Percentiles rank a stretch among this genome's conserved stretches.
phyloP scores from a whole-genome alignment of 2,113 vertebrate species.

The Apodemus sylvaticus region DNA sequence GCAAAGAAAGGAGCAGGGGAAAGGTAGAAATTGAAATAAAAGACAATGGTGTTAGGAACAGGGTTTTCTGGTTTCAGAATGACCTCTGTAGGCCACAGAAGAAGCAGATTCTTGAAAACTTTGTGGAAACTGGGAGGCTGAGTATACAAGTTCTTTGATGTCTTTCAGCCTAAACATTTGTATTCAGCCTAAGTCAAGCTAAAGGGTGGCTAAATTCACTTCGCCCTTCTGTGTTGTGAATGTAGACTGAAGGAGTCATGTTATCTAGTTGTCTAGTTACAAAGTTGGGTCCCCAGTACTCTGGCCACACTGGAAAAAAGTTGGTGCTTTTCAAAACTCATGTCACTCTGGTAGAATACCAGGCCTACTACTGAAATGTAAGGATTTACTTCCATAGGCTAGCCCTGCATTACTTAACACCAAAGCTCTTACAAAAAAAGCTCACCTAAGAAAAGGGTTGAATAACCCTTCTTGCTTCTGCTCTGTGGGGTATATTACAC shows the following conservation, averaged over 20 bases:
- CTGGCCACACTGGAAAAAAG: background rate
- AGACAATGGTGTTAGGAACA: background rate
- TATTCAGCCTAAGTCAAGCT: background rate
- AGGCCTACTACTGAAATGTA: background rate
- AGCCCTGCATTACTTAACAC: background rate
- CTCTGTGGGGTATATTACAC: background rate
- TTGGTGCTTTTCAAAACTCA: background rate
- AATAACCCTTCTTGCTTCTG: background rate
- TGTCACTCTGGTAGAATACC: background rate
- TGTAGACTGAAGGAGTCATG: background rate
- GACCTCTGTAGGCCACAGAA: background rate
- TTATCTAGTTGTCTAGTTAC: background rate
- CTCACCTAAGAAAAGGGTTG: background rate
- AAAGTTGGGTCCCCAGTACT: background rate
- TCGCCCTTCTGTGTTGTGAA: background rate
- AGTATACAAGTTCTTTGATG: too few relatives aligned
- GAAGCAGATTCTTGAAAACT: background rate
- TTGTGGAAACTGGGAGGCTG: background rate
- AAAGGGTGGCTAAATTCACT: background rate
- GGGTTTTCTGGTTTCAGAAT: background rate
- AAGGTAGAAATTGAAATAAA: background rate
- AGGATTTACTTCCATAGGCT: background rate
- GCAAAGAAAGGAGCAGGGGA: accelerated
- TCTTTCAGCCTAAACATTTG: background rate
- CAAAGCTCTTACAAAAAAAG: background rate